Conservation (phyloP, 1,140 invertebrate genomes). For the Drosophila obscura region DNA sequence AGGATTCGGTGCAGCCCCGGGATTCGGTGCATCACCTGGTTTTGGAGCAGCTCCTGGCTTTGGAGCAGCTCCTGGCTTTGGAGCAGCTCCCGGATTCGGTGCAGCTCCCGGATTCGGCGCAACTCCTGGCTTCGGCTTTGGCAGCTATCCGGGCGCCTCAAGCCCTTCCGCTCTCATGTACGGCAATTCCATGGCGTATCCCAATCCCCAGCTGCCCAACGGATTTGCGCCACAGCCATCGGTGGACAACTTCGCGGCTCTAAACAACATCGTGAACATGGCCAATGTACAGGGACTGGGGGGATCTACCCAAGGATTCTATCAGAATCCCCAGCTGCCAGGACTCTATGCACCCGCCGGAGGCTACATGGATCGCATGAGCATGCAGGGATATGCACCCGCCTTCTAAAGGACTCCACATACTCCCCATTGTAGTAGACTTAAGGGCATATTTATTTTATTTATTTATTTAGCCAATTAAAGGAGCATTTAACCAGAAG, state of each 20-base stretch:
- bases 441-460: slow-evolving; percentile 66
- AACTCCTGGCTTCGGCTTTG: slow-evolving; percentile 4
- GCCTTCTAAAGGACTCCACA: slow-evolving; percentile 18
- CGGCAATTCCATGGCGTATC: slow-evolving; percentile 25
- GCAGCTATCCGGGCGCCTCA: slow-evolving; percentile 34
- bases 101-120: not conserved
- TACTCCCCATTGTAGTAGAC: not conserved
- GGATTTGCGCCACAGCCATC: slow-evolving; percentile 47
- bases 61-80: not conserved
- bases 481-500: slow-evolving; percentile 36
- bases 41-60: slow-evolving; percentile 10
- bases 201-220: slow-evolving; percentile 39
- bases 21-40: not conserved
- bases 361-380: slow-evolving; percentile 43
- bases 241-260: slow-evolving; percentile 53
- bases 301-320: slow-evolving; percentile 21
- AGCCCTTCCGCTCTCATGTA: slow-evolving; percentile 16
- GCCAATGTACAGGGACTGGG: slow-evolving; percentile 54
- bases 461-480: slow-evolving; percentile 73
- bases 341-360: slow-evolving; percentile 32
- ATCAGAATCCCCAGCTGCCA: slow-evolving; percentile 31
- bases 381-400: slow-evolving; percentile 53
- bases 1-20: not conserved
- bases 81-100: not conserved
- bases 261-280: slow-evolving; percentile 61